Conservation (phyloP, 2,797 vertebrate genomes). For the Cottoperca gobio region DNA sequence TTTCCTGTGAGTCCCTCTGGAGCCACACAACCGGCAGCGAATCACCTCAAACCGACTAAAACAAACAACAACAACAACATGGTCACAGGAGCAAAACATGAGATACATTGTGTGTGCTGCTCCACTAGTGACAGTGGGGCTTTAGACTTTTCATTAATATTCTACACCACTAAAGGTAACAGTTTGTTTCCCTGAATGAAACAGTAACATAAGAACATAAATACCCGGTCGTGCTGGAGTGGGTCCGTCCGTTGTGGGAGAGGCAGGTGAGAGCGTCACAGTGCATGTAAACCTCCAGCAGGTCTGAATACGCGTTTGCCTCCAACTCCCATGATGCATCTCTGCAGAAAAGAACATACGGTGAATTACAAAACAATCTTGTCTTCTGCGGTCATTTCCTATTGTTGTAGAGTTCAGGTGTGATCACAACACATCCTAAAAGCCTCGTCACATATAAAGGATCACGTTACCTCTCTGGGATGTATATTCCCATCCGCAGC, state of each 20-base stretch:
- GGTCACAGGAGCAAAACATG: too few species aligned
- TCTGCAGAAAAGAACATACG: slow-evolving; percentile 77
- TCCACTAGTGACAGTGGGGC: too few species aligned
- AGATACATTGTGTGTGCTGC: not conserved
- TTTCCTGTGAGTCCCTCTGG: slow-evolving; percentile 92
- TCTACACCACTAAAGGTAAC: not conserved
- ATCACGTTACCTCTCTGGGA: slow-evolving; percentile 91
- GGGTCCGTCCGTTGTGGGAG: slow-evolving; percentile 87
- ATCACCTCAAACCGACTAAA: slow-evolving; percentile 92
- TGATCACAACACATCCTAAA: too few species aligned
- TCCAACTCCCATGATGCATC: slow-evolving; percentile 99
- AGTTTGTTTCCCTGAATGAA: not conserved
- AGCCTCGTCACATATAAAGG: too few species aligned
- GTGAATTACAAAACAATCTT: too few species aligned
- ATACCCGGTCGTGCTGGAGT: slow-evolving; percentile 82
- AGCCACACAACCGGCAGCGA: slow-evolving; percentile 92
- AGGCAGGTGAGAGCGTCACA: slow-evolving; percentile 90
- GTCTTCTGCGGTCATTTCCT: not conserved
- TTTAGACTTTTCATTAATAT: too few species aligned
- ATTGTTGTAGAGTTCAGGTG: too few species aligned
- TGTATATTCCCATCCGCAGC: slow-evolving; percentile 94
- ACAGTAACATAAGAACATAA: too few species aligned
- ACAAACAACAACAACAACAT: slow-evolving; percentile 40
- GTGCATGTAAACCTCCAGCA: slow-evolving; percentile 89
- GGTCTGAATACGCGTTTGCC: slow-evolving; percentile 93